A percentile compares a stretch with the other conserved stretches of the same genome.
These are phyloP conservation scores for Babylonia areolata DNA, from an alignment of 1,140 invertebrate genomes.

Conservation along the genomic window DNA sequence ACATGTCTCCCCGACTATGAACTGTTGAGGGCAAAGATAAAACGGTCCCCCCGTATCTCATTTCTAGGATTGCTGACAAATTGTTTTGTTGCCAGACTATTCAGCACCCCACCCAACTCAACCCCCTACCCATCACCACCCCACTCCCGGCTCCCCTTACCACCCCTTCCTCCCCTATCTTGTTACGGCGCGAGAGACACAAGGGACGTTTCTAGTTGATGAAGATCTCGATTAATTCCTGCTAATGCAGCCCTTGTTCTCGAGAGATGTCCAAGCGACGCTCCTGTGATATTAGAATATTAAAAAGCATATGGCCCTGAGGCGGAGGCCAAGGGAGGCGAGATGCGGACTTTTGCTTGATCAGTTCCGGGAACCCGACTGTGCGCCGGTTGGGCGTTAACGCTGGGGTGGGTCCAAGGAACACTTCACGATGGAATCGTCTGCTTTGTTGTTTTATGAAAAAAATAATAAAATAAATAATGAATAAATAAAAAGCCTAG, in stretches of 20 bases:
- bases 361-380: background rate
- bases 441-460: background rate
- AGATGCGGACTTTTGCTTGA: background rate
- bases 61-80: constrained; percentile 24
- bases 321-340: background rate
- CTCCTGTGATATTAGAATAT: constrained; percentile 35
- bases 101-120: background rate
- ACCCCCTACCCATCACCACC: background rate
- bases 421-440: background rate
- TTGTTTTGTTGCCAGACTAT: constrained; percentile 24
- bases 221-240: constrained; percentile 41
- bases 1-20: background rate
- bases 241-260: constrained; percentile 32
- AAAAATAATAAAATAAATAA: background rate
- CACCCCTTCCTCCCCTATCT: constrained; percentile 19
- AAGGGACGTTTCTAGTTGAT: constrained; percentile 33
- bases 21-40: background rate
- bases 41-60: background rate
- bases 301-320: constrained; percentile 36
- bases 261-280: constrained; percentile 1
- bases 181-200: constrained; percentile 20
- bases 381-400: background rate
- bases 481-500: too few species aligned
- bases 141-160: background rate
- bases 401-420: background rate